A percentile compares a stretch with the other conserved stretches of the same genome.
phyloP scores from a whole-genome alignment of 1,140 invertebrate species.

The Tetragonula clypearis region DNA sequence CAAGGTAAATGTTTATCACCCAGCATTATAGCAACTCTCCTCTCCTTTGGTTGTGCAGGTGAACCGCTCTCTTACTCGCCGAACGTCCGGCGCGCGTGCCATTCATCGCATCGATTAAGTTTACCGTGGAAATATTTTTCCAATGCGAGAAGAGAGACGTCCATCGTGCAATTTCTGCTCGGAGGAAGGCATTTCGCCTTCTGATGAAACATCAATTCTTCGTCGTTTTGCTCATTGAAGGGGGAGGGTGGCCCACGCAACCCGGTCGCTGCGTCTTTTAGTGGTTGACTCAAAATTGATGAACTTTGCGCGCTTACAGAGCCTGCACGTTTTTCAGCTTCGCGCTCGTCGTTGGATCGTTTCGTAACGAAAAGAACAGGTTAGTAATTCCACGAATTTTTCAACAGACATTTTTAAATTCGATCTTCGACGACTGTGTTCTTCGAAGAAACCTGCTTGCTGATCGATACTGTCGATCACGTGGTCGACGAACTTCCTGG shows the following conservation, averaged over 20 bases:
- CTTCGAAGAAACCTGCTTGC: background rate
- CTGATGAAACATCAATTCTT: background rate
- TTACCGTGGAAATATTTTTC: slow-evolving; percentile 37
- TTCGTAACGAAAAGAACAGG: too few species aligned
- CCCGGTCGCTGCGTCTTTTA: background rate
- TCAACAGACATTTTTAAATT: background rate
- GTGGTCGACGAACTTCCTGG: background rate
- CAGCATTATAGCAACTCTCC: slow-evolving; percentile 66
- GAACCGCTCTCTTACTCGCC: slow-evolving; percentile 1
- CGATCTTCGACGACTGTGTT: background rate
- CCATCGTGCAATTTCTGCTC: background rate
- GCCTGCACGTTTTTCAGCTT: slow-evolving; percentile 32
- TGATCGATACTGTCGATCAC: background rate
- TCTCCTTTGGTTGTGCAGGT: slow-evolving; percentile 46
- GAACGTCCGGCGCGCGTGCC: slow-evolving; percentile 25
- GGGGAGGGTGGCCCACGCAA: background rate
- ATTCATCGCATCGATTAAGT: slow-evolving; percentile 48
- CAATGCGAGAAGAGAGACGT: background rate
- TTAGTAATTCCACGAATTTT: background rate
- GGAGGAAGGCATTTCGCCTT: background rate
- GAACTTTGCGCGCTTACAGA: background rate
- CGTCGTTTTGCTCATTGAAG: background rate
- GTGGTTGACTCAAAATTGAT: slow-evolving; percentile 41
- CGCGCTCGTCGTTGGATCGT: slow-evolving; percentile 26
- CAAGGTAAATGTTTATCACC: slow-evolving; percentile 72